Evolutionary conservation across 2,888 invertebrate genomes (phyloP).

Genomic region (Anorthoa munda): DNA sequence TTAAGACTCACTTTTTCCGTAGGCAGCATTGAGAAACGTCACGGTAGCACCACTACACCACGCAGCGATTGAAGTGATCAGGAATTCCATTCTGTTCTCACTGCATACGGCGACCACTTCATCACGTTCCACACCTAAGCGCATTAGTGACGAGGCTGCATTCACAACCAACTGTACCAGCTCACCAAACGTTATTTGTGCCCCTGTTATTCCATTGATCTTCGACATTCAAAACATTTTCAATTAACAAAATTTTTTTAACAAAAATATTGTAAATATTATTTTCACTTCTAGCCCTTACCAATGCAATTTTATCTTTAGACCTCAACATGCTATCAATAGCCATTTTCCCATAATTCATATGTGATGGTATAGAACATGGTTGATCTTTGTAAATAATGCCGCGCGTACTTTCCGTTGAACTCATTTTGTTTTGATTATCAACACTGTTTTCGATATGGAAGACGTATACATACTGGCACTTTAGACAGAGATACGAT

Average conservation of each 20-base stretch:
- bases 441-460: slow-evolving; percentile 14
- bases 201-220: slow-evolving; percentile 71
- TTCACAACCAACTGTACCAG: slow-evolving; percentile 75
- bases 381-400: slow-evolving; percentile 73
- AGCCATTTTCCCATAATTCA: slow-evolving; percentile 77
- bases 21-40: slow-evolving; percentile 76
- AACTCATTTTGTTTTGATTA: slow-evolving; percentile 42
- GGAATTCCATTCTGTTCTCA: slow-evolving; percentile 78
- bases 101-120: slow-evolving; percentile 79
- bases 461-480: slow-evolving; percentile 18
- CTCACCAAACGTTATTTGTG: slow-evolving; percentile 73
- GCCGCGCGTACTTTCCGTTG: slow-evolving; percentile 41
- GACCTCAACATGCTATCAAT: slow-evolving; percentile 71
- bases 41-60: slow-evolving; percentile 71
- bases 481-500: neutral
- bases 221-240: slow-evolving; percentile 62
- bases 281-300: slow-evolving; percentile 62
- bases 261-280: neutral
- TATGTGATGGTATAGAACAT: slow-evolving; percentile 73
- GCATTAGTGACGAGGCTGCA: slow-evolving; percentile 70
- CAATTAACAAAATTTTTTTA: slow-evolving; percentile 38
- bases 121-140: slow-evolving; percentile 73
- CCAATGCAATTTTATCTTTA: slow-evolving; percentile 77
- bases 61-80: slow-evolving; percentile 68
- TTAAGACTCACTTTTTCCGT: slow-evolving; percentile 73